These are phyloP conservation scores for Pocota personata DNA, from an alignment of 2,888 invertebrate species.

Conservation along the genomic window DNA sequence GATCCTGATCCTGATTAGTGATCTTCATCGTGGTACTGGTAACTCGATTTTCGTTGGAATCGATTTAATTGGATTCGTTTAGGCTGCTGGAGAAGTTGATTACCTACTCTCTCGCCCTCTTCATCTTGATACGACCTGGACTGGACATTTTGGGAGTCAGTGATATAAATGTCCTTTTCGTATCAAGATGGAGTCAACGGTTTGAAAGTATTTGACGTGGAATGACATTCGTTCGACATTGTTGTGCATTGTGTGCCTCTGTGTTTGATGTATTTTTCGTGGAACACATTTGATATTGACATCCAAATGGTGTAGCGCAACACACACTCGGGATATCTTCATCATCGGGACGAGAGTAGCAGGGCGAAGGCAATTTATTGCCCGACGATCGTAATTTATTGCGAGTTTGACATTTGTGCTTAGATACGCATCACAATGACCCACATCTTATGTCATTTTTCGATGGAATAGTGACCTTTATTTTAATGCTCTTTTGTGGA, in stretches of 20 bases:
- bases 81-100: conserved; percentile 63
- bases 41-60: conserved; percentile 61
- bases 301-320: conserved; percentile 29
- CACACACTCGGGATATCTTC: conserved; percentile 39
- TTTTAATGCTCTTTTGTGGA: conserved; percentile 22
- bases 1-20: conserved; percentile 68
- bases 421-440: conserved; percentile 68
- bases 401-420: conserved; percentile 60
- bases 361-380: conserved; percentile 45
- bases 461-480: conserved; percentile 58
- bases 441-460: conserved; percentile 69
- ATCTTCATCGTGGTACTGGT: conserved; percentile 60
- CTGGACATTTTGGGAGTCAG: conserved; percentile 14
- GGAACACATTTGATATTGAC: conserved; percentile 49
- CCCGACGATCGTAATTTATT: conserved; percentile 58
- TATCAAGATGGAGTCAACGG: conserved; percentile 53
- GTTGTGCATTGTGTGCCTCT: not conserved
- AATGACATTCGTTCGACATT: conserved; percentile 55
- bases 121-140: not conserved
- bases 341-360: conserved; percentile 4
- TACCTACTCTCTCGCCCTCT: conserved; percentile 16
- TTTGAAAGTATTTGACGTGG: conserved; percentile 55
- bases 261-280: conserved; percentile 26
- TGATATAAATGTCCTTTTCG: conserved; percentile 48
- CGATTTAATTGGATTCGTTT: conserved; percentile 71